phyloP scores from a whole-genome alignment of 1,140 invertebrate genomes.

The Trissolcus basalis region DNA sequence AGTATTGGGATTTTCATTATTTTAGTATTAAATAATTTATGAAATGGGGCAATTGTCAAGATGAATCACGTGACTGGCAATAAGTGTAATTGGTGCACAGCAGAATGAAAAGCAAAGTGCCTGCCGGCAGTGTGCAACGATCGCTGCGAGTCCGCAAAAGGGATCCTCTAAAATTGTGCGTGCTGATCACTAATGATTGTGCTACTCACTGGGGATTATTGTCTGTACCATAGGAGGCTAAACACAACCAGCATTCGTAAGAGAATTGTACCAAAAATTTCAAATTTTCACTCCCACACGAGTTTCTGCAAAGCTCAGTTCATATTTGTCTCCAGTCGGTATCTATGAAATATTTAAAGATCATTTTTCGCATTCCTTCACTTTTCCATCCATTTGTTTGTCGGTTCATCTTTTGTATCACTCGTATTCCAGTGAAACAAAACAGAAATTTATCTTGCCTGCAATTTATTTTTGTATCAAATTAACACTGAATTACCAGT shows the following conservation, averaged over 20 bases:
- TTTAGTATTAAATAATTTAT: slow-evolving; percentile 25
- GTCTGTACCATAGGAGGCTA: slow-evolving; percentile 10
- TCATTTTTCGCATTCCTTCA: not conserved
- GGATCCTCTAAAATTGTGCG: slow-evolving; percentile 18
- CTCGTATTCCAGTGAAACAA: too few relatives aligned
- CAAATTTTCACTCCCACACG: too few relatives aligned
- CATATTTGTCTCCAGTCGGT: too few relatives aligned
- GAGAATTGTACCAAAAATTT: too few relatives aligned
- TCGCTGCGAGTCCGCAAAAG: slow-evolving; percentile 25
- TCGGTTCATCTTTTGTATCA: not conserved
- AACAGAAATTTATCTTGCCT: too few relatives aligned
- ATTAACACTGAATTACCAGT: too few relatives aligned
- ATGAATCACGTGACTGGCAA: slow-evolving; percentile 48
- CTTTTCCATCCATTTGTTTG: not conserved
- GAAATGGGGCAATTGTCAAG: slow-evolving; percentile 43
- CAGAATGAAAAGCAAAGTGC: slow-evolving; percentile 44
- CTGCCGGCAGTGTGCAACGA: slow-evolving; percentile 39
- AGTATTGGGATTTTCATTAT: too few relatives aligned
- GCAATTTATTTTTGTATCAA: too few relatives aligned
- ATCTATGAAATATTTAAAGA: too few relatives aligned
- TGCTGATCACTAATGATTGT: slow-evolving; percentile 33
- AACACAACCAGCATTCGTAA: slow-evolving; percentile 6
- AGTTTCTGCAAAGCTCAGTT: too few relatives aligned
- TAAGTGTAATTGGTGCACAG: slow-evolving; percentile 37
- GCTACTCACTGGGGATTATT: slow-evolving; percentile 16